Evolutionary conservation across 2,113 vertebrate species (phyloP).

Genomic region (Lasiurus borealis): DNA sequence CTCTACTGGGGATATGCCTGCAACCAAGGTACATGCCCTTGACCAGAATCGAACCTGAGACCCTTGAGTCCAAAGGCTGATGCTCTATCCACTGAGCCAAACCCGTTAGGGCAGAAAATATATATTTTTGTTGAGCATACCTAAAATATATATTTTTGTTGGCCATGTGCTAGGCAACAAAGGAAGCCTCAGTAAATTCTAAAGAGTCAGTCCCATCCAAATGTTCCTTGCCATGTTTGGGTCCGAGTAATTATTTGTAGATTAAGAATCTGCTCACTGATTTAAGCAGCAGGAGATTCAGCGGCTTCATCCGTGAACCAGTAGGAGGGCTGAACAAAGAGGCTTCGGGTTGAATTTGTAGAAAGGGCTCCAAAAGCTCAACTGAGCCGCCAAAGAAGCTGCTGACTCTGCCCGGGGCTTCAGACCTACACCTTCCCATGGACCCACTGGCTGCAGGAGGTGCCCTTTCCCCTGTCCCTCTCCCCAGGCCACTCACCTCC

Average conservation of each 20-base stretch:
- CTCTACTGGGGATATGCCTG: too few relatives aligned
- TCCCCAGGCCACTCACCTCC: neutral
- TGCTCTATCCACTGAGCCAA: too few relatives aligned
- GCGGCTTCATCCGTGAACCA: neutral
- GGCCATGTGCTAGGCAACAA: neutral
- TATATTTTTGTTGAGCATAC: neutral
- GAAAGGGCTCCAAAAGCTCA: neutral
- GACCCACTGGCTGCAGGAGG: neutral
- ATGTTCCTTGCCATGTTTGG: neutral
- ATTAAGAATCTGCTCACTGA: neutral
- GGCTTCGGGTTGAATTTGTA: neutral
- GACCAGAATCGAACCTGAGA: too few relatives aligned
- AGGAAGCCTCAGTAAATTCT: neutral
- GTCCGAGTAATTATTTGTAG: constrained; percentile 24
- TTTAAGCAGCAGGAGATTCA: constrained; percentile 14
- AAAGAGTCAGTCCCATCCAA: neutral
- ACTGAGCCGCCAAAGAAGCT: neutral
- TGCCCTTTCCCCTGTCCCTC: neutral
- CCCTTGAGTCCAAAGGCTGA: too few relatives aligned
- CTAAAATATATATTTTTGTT: neutral
- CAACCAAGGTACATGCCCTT: too few relatives aligned
- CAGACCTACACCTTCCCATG: neutral
- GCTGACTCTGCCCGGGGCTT: neutral
- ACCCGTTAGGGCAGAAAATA: neutral
- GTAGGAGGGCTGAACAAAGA: neutral